Evolutionary conservation across 2,888 invertebrate genomes (phyloP), one percentile per base, ranked within the genome.

Genomic region (Eurois occulta): DNA sequence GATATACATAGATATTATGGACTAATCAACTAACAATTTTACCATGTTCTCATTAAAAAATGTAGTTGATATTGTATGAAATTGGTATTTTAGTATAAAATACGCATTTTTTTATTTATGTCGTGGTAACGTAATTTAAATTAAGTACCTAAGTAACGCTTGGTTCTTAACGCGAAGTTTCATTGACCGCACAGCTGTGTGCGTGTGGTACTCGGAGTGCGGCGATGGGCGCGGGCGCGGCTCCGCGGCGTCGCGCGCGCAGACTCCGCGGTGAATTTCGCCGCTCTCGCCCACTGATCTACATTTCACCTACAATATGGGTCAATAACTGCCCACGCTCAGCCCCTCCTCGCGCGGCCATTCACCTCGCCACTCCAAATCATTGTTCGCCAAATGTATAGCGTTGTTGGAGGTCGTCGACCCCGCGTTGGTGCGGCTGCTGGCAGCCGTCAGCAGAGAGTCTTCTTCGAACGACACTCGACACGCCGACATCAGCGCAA

Each of bases 231-330:
- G 76, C 86, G 86, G 71, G 81, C 88, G 80, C 75, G 82, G 84
- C 84, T 86, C 87, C 1, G 48, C 43, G 80, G 74, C 72, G 79
- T 89, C 90, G 88, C 87, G 88, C 86, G 78, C 91, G 87, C 92
- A 91, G 92, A 92, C 93, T 95, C 94, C 91, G 93, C 94, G 89
- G 95, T 94, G 91, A 96, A 96, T 93, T 96, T 96, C 95, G 96
- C 96, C 95, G 95, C 96, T 95, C 95, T 97, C 96, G 96, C 97
- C 97, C 96, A 97, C 97, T 97, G 96, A 97, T 97, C 97, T 96
- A 97, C 97, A 96, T 97, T 97, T 96, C 95, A 96, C 96, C 94
- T 94, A 93, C 93, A 96, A 96, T 96, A 96, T 96, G 95, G 96
- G 96, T 96, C 96, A 96, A 96, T 96, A 96, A 96, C 96, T 96